These are phyloP conservation scores for Apantesis nais DNA, from an alignment of 2,888 invertebrate species.

Conservation along the genomic window DNA sequence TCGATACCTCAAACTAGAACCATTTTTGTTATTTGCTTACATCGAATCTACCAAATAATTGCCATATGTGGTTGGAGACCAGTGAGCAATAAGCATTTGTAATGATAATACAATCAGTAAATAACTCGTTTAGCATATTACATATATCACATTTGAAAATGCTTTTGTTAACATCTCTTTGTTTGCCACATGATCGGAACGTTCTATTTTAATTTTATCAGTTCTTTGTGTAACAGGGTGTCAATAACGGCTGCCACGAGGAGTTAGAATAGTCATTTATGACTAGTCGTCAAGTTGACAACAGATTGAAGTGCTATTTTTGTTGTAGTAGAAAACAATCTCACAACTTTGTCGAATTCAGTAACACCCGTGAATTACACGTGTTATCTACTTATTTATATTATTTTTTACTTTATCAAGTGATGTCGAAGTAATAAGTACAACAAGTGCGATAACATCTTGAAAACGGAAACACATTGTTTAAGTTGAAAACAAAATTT, in stretches of 20 bases:
- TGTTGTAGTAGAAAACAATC: background rate
- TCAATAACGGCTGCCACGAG: conserved; percentile 33
- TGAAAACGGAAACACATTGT: background rate
- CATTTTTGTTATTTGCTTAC: background rate
- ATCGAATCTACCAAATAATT: background rate
- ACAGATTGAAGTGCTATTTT: conserved; percentile 3
- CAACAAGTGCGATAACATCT: background rate
- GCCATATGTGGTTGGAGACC: background rate
- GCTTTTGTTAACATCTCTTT: conserved; percentile 42
- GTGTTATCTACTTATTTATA: background rate
- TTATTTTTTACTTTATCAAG: background rate
- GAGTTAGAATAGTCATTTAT: conserved; percentile 2
- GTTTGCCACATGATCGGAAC: conserved; percentile 33
- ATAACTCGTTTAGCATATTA: conserved; percentile 33
- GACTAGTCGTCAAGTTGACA: background rate
- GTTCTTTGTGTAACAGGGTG: conserved; percentile 46
- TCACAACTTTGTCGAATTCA: background rate
- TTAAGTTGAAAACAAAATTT: background rate
- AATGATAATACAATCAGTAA: conserved; percentile 38
- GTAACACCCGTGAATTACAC: background rate
- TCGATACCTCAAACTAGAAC: background rate
- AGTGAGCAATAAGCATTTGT: conserved; percentile 18
- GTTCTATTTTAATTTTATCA: conserved; percentile 49
- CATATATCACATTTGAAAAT: conserved; percentile 39
- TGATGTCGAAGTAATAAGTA: background rate